Evolutionary conservation across 1,140 invertebrate species (phyloP).

Genomic region (Lepidurus couesii): DNA sequence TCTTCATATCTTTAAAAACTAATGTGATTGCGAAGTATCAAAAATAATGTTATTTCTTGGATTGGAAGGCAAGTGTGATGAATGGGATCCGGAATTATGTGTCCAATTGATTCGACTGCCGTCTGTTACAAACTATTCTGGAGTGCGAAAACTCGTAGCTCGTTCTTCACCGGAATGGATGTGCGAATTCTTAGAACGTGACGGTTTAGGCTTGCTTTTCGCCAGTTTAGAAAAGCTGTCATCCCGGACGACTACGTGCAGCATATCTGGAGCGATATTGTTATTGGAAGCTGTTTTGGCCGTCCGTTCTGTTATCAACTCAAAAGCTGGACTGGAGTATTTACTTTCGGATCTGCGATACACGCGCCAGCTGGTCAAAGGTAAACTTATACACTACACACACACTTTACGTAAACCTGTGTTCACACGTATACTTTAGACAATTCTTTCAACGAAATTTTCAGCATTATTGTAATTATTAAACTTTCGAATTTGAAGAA

Average conservation of each 20-base stretch:
- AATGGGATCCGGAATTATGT: conserved; percentile 47
- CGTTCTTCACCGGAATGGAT: conserved; percentile 45
- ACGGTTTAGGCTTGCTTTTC: conserved; percentile 48
- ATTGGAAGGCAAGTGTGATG: conserved; percentile 37
- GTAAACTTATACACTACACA: conserved; percentile 41
- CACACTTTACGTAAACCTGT: not conserved
- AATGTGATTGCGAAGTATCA: too few species aligned
- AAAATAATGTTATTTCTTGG: not conserved
- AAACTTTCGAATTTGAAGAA: too few species aligned
- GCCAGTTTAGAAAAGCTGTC: conserved; percentile 47
- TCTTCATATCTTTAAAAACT: too few species aligned
- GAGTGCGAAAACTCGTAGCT: conserved; percentile 46
- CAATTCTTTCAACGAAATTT: too few species aligned
- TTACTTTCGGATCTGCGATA: conserved; percentile 47
- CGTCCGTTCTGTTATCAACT: conserved; percentile 50
- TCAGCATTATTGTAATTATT: too few species aligned
- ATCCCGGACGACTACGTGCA: conserved; percentile 39
- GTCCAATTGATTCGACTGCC: conserved; percentile 46
- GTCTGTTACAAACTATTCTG: conserved; percentile 45
- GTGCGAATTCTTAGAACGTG: conserved; percentile 48
- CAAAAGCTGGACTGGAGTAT: conserved; percentile 47
- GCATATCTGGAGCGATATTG: conserved; percentile 45
- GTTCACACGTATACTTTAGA: too few species aligned
- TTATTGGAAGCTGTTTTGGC: conserved; percentile 49
- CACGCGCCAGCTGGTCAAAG: conserved; percentile 45